Percentiles rank a stretch among this genome's conserved stretches.
Conservation (phyloP, 2,888 invertebrate genomes). For the Carcina quercana region DNA sequence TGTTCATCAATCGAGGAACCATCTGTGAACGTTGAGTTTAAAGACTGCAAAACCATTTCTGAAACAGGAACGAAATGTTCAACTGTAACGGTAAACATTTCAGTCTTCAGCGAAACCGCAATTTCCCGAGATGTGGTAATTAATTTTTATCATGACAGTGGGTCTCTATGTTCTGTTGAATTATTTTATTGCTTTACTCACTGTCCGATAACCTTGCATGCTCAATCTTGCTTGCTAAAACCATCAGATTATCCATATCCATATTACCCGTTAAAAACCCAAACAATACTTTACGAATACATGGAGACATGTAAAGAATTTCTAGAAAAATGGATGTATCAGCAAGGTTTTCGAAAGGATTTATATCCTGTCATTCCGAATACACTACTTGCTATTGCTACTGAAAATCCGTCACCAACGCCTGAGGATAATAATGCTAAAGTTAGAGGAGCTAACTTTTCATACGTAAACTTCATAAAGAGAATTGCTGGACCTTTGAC, state of each 20-base stretch:
- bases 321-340: constrained; percentile 64
- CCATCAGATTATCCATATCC: constrained; percentile 50
- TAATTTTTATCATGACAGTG: constrained; percentile 39
- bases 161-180: constrained; percentile 52
- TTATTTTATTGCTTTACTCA: constrained; percentile 48
- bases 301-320: constrained; percentile 42
- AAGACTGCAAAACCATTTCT: constrained; percentile 21
- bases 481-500: constrained; percentile 60
- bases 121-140: constrained; percentile 33
- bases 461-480: constrained; percentile 53
- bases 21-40: constrained; percentile 32
- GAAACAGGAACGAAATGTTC: constrained; percentile 25
- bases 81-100: constrained; percentile 37
- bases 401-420: constrained; percentile 29
- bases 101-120: constrained; percentile 26
- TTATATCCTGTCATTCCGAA: constrained; percentile 59
- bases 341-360: constrained; percentile 64
- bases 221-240: constrained; percentile 27
- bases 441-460: constrained; percentile 53
- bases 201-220: constrained; percentile 54
- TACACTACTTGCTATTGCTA: constrained; percentile 54
- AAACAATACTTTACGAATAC: constrained; percentile 41
- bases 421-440: too few species aligned
- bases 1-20: constrained; percentile 39
- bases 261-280: constrained; percentile 42